Evolutionary conservation across 2,113 vertebrate species (phyloP), one percentile per base, ranked within the genome.

Genomic region (Chaenogobius annularis): DNA sequence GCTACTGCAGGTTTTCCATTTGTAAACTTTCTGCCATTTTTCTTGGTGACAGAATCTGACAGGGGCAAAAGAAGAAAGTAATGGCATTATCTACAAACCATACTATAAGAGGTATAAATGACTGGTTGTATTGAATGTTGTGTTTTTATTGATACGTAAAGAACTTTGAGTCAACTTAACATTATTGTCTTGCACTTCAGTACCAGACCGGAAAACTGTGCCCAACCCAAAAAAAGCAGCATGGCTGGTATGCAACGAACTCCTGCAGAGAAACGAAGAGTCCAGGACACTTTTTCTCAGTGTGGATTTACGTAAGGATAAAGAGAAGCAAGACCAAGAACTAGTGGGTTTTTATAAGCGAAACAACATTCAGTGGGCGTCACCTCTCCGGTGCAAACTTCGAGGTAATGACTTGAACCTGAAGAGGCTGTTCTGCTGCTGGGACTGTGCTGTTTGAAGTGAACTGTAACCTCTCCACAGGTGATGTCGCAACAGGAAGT

Each of bases 401-500:
- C 1, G 50, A 77, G 80, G 78, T 83, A 64, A 12, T 43, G 1
- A 15, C 9, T 23, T 6, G 19, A 12, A 19, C 22, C 59, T 20
- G 26, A 61, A 35, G 13, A n/a, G 19, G n/a, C n/a, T n/a, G n/a
- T n/a, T n/a, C 61, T n/a, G 3, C 5, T 37, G 10, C 35, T 10
- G 19, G 11, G 22, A 40, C 7, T 7, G 37, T 59, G 43, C 14
- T 17, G 20, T 56, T 26, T 31, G 4, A 72, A 46, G 26, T 31
- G 26, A 7, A 5, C 22, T 7, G 4, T 61, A 10, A 12, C 48
- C 37, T 48, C 19, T 66, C 63, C 3, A 47, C 69, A 84, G 85
- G 85, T 14, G 79, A 84, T 40, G 37, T 69, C 20, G 82, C 82
- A n/a, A 63, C 48, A 52, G 85, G 85, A 73, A 80, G 46, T 31